Conservation (phyloP, 2,113 vertebrate species). For the Camarhynchus parvulus region DNA sequence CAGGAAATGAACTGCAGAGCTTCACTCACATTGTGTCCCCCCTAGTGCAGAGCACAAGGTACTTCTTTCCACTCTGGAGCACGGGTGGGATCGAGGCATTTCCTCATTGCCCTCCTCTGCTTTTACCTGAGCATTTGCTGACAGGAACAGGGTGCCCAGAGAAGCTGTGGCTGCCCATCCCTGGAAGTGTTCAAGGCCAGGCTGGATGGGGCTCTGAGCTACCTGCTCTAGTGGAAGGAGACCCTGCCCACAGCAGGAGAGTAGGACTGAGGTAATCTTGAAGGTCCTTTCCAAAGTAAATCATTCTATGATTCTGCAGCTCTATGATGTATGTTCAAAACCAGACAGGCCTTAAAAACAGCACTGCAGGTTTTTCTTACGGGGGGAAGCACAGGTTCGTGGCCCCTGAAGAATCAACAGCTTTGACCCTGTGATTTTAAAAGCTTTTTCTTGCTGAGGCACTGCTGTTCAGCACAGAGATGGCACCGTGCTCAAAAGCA, state of each 20-base stretch:
- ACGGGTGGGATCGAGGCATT: background rate
- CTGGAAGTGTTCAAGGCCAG: background rate
- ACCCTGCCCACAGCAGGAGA: background rate
- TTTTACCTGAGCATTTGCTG: background rate
- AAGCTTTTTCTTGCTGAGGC: background rate
- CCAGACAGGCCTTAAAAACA: background rate
- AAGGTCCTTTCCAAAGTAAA: background rate
- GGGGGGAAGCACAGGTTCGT: no score
- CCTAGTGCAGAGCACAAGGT: accelerated
- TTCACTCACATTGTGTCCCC: background rate
- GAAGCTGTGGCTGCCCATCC: background rate
- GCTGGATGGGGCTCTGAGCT: background rate
- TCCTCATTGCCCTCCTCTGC: background rate
- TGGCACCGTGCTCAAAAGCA: background rate
- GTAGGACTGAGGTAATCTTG: background rate
- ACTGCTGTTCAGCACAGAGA: background rate
- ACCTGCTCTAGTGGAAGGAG: background rate
- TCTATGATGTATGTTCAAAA: background rate
- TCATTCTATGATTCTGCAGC: background rate
- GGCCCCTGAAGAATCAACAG: background rate
- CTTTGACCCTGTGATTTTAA: background rate
- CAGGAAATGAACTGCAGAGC: background rate
- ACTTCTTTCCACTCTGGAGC: background rate
- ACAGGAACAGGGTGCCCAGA: background rate
- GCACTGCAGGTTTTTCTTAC: background rate